Evolutionary conservation across 2,797 vertebrate genomes (phyloP), one percentile per base, ranked within the genome.

Genomic region (Cyprinella venusta): DNA sequence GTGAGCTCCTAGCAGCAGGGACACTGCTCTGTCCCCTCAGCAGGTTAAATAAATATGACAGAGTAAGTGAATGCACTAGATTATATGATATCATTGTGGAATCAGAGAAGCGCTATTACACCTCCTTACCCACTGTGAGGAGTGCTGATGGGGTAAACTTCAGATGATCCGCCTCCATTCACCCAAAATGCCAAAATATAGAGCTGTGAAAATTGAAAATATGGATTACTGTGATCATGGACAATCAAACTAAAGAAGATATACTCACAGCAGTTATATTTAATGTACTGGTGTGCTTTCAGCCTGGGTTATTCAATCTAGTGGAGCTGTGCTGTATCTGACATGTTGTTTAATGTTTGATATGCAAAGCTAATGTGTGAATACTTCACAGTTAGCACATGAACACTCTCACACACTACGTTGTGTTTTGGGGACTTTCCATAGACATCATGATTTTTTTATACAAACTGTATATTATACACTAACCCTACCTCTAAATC

Each of bases 11-110:
- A 95, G 91, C 96, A 97, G 97, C 96, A 88, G 95, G 97, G 95
- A 94, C 91, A 91, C 95, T 93, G 93, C 93, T 95, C 92, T 91
- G 94, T 94, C 95, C 96, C 96, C 93, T 93, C 96, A 96, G 96
- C 96, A 96, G 97, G 97, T 97, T 97, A 97, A 97, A 97, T 97
- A 97, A 97, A 97, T 97, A 97, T 96, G 96, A 97, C 96, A 96
- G 94, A 93, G 95, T 93, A 96, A 95, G 95, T 94, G 95, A 95
- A 94, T 95, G 93, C 93, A 95, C 94, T 94, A 95, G 96, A 96
- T 97, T 96, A 96, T 95, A 95, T 93, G 94, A 95, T 96, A 96
- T 96, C 96, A 96, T 95, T 97, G 96, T 94, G 95, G 96, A 97
- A 94, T 93, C 92, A 94, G 92, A 96, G 95, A 96, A 97, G 96